Evolutionary conservation across 1,140 invertebrate genomes (phyloP).

Genomic region (Geopemphigus sp.): DNA sequence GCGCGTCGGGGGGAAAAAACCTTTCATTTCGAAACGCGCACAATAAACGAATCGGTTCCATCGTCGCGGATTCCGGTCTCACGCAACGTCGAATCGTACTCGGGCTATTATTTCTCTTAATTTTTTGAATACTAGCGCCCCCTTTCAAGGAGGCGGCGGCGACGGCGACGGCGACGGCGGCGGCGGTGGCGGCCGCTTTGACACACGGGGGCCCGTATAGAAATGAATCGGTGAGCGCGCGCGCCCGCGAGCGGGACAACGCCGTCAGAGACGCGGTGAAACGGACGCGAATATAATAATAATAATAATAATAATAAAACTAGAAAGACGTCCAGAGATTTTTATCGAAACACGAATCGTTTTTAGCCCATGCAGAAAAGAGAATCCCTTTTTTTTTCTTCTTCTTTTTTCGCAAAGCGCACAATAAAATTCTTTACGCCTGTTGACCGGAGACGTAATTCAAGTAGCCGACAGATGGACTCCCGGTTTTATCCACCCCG

Average conservation of each 20-base stretch:
- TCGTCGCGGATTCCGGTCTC: conserved; percentile 48
- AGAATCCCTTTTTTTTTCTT: conserved; percentile 30
- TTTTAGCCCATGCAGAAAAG: conserved; percentile 39
- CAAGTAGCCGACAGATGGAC: conserved; percentile 48
- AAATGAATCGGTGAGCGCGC: conserved; percentile 8
- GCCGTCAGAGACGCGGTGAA: neutral
- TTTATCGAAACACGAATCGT: conserved; percentile 48
- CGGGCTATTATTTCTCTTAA: conserved; percentile 45
- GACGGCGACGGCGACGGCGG: conserved; percentile 3
- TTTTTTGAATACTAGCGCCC: conserved; percentile 44
- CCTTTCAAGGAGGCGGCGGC: conserved; percentile 24
- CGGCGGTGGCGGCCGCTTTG: conserved; percentile 40
- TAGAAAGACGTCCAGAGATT: conserved; percentile 20
- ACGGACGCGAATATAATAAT: conserved; percentile 29
- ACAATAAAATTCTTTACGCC: conserved; percentile 50
- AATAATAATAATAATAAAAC: conserved; percentile 35
- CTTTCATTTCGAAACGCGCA: conserved; percentile 31
- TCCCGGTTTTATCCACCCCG: conserved; percentile 13
- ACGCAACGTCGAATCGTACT: conserved; percentile 45
- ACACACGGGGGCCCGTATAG: conserved; percentile 18
- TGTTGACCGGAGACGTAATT: conserved; percentile 49
- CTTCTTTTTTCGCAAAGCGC: conserved; percentile 26
- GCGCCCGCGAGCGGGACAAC: neutral
- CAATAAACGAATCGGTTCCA: conserved; percentile 48
- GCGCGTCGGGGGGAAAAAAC: conserved; percentile 4